Conservation (phyloP, 2,888 invertebrate genomes). For the Carcina quercana region DNA sequence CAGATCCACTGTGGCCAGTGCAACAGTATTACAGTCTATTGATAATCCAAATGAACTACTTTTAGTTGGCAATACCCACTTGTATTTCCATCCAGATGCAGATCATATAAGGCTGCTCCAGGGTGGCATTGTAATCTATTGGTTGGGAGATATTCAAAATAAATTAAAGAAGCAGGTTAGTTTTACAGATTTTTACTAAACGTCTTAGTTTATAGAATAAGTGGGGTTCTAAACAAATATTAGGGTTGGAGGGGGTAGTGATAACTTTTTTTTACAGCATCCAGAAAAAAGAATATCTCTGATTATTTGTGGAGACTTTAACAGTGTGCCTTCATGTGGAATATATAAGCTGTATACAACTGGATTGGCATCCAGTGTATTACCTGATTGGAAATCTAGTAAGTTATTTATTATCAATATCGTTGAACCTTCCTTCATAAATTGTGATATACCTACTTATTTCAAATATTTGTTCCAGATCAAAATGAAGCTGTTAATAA, state of each 20-base stretch:
- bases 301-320: conserved; percentile 94
- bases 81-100: conserved; percentile 94
- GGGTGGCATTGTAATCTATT: conserved; percentile 81
- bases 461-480: conserved; percentile 63
- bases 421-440: background rate
- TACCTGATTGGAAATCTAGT: conserved; percentile 87
- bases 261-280: conserved; percentile 31
- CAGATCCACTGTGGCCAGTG: conserved; percentile 81
- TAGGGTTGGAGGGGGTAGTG: too few species aligned
- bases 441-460: conserved; percentile 5
- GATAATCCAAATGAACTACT: conserved; percentile 74
- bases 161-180: conserved; percentile 43
- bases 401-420: conserved; percentile 62
- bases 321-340: conserved; percentile 89
- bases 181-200: too few species aligned
- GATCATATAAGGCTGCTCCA: conserved; percentile 93
- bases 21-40: conserved; percentile 71
- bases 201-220: too few species aligned
- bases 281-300: conserved; percentile 72
- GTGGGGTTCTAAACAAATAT: too few species aligned
- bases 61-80: conserved; percentile 90
- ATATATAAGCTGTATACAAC: conserved; percentile 85
- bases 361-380: conserved; percentile 76
- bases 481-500: conserved; percentile 76
- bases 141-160: conserved; percentile 76